Conservation (phyloP, 2,888 invertebrate genomes). For the Drosophila flavopinicola region DNA sequence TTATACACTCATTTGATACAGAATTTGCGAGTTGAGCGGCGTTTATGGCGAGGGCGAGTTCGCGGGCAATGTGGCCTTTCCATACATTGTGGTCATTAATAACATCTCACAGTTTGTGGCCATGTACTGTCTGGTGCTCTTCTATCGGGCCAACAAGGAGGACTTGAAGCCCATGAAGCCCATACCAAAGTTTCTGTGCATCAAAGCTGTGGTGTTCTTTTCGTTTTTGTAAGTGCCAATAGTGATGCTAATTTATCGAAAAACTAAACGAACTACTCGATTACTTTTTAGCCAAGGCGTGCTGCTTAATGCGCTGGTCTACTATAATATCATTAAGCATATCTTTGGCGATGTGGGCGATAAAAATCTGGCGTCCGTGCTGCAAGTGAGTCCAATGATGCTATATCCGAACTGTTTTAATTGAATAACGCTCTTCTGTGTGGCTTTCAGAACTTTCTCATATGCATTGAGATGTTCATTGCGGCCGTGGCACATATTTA, state of each 20-base stretch:
- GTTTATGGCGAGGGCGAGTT: slow-evolving; percentile 97
- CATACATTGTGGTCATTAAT: slow-evolving; percentile 94
- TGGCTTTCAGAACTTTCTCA: slow-evolving; percentile 92
- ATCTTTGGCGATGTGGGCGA: slow-evolving; percentile 89
- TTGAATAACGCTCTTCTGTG: not conserved
- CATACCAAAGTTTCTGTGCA: slow-evolving; percentile 97
- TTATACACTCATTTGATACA: slow-evolving; percentile 71
- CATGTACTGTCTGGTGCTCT: slow-evolving; percentile 97
- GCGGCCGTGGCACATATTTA: slow-evolving; percentile 98
- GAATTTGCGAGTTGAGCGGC: slow-evolving; percentile 92
- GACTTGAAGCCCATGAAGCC: slow-evolving; percentile 97
- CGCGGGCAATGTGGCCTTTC: slow-evolving; percentile 92
- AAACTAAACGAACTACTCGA: not conserved
- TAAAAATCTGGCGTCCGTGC: slow-evolving; percentile 91
- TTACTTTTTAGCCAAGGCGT: slow-evolving; percentile 92
- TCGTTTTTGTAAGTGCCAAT: slow-evolving; percentile 96
- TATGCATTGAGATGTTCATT: slow-evolving; percentile 99
- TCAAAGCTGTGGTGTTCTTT: slow-evolving; percentile 98
- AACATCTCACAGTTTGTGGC: slow-evolving; percentile 97
- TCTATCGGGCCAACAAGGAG: slow-evolving; percentile 93
- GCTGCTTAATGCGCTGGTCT: slow-evolving; percentile 93
- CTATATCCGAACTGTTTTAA: not conserved
- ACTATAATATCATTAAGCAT: slow-evolving; percentile 91
- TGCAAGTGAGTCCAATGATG: slow-evolving; percentile 87
- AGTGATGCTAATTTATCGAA: not conserved